Base-by-base conservation (phyloP, 2,888 invertebrate genomes). In the Stratiomys singularior region DNA sequence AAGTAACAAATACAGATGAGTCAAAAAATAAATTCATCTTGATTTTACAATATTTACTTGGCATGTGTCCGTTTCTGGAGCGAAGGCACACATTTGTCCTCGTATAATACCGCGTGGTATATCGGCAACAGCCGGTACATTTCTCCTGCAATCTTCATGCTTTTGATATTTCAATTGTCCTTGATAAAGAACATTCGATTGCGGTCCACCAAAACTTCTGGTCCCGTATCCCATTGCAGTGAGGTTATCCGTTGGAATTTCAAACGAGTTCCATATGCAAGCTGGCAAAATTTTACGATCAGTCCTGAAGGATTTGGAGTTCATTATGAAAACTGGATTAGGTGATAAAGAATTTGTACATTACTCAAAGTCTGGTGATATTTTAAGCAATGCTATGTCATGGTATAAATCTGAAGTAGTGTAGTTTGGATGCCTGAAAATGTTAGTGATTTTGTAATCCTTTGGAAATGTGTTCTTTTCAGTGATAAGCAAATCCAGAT, bases 331-430 rank as follows among this genome's bases (percentile, higher is more conserved):
- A n/a, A n/a, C n/a, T n/a, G n/a, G n/a, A n/a, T n/a, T n/a, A n/a
- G n/a, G n/a, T n/a, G n/a, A 37, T 37, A 37, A 37, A 37, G 37
- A 9, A 37, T 37, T 37, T 37, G 37, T 5, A 37, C 5, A 4
- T 52, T 66, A 74, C 74, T 13, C 27, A 44, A 64, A 52, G 52
- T 74, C 69, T 18, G 69, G 63, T 28, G 60, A 52, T 7, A 78
- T 52, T 74, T 74, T 69, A 15, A 78, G 27, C 7, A 90, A 82
- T 15, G 89, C 89, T 78, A 90, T 89, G 79, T 90, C 90, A 76
- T 88, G 85, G 82, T 89, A 89, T 81, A 87, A 86, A 30, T 83
- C 81, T 1, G 86, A 84, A 52, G 84, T 84, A 52, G 81, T 82
- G 81, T 89, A 88, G 13, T 85, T 81, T 23, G 88, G 88, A 82